Conservation (phyloP, 2,797 vertebrate species). For the Arctocebus calabarensis region DNA sequence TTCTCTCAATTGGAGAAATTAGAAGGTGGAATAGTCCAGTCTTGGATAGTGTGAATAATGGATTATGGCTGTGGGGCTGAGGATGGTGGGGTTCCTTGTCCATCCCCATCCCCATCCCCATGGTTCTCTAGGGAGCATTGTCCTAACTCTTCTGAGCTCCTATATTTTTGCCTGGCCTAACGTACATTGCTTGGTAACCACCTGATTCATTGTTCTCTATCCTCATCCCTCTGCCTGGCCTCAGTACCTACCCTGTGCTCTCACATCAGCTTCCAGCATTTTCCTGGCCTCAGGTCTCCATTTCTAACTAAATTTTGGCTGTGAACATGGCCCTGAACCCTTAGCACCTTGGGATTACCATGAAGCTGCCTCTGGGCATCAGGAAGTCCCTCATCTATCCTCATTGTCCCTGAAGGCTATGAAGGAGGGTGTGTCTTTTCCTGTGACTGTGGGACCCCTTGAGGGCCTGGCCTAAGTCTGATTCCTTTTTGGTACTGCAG, state of each 20-base stretch:
- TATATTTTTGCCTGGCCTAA: background rate
- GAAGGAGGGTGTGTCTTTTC: background rate
- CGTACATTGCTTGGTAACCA: background rate
- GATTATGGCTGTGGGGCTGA: background rate
- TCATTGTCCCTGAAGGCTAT: background rate
- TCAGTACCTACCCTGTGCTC: background rate
- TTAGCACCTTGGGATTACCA: background rate
- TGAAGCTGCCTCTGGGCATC: background rate
- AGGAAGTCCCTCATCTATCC: background rate
- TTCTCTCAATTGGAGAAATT: background rate
- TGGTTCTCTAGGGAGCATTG: background rate
- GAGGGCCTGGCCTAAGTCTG: background rate
- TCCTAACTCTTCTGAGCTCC: background rate
- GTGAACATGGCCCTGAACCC: background rate
- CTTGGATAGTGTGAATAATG: no score
- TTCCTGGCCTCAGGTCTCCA: background rate
- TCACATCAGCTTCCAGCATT: background rate
- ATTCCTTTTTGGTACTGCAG: background rate
- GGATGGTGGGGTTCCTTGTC: background rate
- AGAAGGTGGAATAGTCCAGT: background rate
- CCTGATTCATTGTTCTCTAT: background rate
- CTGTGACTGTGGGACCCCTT: background rate
- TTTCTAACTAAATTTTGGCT: background rate
- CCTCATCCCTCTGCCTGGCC: background rate
- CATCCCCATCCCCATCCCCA: accelerated